Base-by-base conservation (phyloP, 1,140 invertebrate species). In the Drosophila triauraria region DNA sequence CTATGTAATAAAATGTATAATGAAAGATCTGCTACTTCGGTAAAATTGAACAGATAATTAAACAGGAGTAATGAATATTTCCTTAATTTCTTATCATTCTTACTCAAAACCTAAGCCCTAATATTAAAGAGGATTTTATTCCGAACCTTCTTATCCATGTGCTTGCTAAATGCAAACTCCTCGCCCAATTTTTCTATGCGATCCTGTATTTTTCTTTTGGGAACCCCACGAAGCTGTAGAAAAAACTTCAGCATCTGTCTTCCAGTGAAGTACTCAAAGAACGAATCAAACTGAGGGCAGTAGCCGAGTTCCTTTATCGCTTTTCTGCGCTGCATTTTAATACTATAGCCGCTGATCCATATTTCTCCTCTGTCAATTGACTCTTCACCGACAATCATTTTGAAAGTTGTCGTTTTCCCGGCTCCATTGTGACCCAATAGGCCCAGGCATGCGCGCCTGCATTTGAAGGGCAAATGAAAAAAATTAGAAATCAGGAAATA, bases 351-450 rank as follows among this genome's bases (percentile, higher is more conserved):
- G 25, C 92, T 82, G 9, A 94, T 93, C 58, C 83, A 94, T 9
- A 93, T 93, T 20, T 93, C 91, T 6, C 94, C 94, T 35, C 78
- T 91, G 2, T 93, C 50, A 6, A 95, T 94, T 42, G 81, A 86
- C 1, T 95, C 93, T 85, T 97, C 96, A 9, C 97, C 97, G 4
- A 97, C 98, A 47, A 98, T 92, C 96, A 98, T 97, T 91, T 96
- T 96, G 91, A 98, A 98, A 5, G 96, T 97, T 4, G 96, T 96
- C 3, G 97, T 97, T 93, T 98, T 98, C 3, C 94, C 95, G 42
- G 96, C 96, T 10, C 96, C 96, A 93, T 98, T 98, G 10, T 96
- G 94, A 2, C 98, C 98, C 12, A 99, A 94, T n/a, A 99, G 93
- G 6, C 97, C 97, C 93, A 98, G 98, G 90, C 97, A 98, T 93